Conservation (phyloP, 2,797 vertebrate species). For the Scolopax bukidnonensis region DNA sequence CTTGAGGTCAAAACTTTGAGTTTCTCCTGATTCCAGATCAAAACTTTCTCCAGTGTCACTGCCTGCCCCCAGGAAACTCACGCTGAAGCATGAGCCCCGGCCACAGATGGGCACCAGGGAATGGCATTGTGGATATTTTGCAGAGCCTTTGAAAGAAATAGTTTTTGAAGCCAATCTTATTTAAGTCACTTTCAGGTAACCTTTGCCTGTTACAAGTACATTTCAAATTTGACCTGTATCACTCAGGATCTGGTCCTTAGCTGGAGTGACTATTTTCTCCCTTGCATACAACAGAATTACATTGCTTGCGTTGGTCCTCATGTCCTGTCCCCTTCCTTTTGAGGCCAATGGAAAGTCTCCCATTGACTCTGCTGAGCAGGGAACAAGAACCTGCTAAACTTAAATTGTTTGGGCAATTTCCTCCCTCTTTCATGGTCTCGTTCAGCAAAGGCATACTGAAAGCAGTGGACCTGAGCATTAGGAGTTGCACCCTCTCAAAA, state of each 20-base stretch:
- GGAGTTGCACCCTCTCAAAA: background rate
- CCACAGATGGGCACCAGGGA: fast-evolving
- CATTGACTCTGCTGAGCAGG: background rate
- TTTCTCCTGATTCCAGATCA: background rate
- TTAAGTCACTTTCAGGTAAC: background rate
- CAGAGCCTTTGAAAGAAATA: background rate
- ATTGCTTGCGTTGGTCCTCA: fast-evolving
- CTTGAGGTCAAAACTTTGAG: background rate
- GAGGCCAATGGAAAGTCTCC: background rate
- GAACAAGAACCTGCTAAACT: background rate
- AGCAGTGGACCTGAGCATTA: background rate
- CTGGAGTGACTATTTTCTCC: background rate
- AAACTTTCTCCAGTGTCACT: background rate
- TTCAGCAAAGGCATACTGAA: background rate
- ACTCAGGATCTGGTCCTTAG: background rate
- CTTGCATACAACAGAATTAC: background rate
- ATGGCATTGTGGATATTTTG: background rate
- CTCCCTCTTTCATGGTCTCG: background rate
- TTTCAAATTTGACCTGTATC: background rate
- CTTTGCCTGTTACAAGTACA: background rate
- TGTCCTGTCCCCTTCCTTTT: background rate
- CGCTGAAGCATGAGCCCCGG: background rate
- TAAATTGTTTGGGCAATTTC: background rate
- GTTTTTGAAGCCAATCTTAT: background rate
- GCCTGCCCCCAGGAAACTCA: fast-evolving